Evolutionary conservation across 2,888 invertebrate species (phyloP).

Genomic region (Drosophila rubida): DNA sequence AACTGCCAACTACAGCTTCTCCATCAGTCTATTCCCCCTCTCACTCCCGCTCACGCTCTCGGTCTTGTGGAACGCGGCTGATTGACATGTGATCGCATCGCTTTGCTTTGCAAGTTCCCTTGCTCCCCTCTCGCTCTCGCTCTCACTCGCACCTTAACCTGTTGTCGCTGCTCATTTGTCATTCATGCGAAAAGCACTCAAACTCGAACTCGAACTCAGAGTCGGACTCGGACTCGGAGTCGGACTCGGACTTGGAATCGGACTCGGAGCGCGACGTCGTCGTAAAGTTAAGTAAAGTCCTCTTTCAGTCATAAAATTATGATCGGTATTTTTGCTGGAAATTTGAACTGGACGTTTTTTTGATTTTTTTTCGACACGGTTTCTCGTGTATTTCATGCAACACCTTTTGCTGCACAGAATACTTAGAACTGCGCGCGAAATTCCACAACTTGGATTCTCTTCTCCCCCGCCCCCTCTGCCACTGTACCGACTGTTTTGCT

Average conservation of each 20-base stretch:
- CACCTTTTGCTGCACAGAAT: conserved; percentile 62
- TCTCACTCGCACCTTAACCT: conserved; percentile 52
- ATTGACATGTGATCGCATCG: conserved; percentile 77
- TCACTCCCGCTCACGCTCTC: conserved; percentile 16
- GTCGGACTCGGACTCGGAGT: not conserved
- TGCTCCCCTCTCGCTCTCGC: conserved; percentile 10
- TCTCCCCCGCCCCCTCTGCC: not conserved
- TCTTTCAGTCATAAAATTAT: conserved; percentile 71
- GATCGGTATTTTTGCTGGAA: conserved; percentile 74
- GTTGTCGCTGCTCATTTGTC: conserved; percentile 78
- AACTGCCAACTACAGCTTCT: conserved; percentile 12
- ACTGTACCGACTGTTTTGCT: too few relatives aligned
- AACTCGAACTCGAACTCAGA: not conserved
- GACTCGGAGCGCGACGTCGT: conserved; percentile 23
- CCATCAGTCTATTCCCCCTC: conserved; percentile 7
- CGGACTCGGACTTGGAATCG: conserved; percentile 10
- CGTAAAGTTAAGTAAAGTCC: conserved; percentile 66
- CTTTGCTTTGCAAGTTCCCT: conserved; percentile 59
- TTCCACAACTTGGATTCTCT: conserved; percentile 48
- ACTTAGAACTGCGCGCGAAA: conserved; percentile 59
- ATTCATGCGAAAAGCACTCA: conserved; percentile 75
- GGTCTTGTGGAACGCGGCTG: conserved; percentile 41
- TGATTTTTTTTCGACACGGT: conserved; percentile 62
- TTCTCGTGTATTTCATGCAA: conserved; percentile 78
- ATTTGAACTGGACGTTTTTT: conserved; percentile 55